Evolutionary conservation across 1,140 invertebrate species (phyloP).

Genomic region (Macrocentrus cingulum): DNA sequence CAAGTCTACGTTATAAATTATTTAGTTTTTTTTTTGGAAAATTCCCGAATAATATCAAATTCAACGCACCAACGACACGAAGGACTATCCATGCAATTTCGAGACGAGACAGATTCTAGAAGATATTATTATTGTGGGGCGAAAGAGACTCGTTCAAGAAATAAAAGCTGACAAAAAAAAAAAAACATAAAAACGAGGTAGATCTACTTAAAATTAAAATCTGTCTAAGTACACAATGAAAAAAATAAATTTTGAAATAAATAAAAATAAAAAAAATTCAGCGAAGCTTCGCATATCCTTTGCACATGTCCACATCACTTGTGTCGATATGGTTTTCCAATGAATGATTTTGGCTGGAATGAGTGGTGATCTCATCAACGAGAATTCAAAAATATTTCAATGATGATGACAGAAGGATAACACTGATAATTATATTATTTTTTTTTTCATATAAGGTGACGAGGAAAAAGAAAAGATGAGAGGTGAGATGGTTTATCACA

Average conservation of each 20-base stretch:
- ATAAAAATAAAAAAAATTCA: slow-evolving; percentile 20
- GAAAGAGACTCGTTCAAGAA: slow-evolving; percentile 6
- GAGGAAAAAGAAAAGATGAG: slow-evolving; percentile 3
- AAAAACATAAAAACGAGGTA: not conserved
- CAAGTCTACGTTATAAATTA: not conserved
- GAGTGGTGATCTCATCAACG: slow-evolving; percentile 12
- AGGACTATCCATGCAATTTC: slow-evolving; percentile 44
- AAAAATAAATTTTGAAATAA: slow-evolving; percentile 24
- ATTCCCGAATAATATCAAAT: slow-evolving; percentile 5
- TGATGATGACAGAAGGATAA: not conserved
- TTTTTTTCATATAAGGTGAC: not conserved
- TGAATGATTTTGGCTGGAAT: slow-evolving; percentile 6
- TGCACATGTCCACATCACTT: slow-evolving; percentile 11
- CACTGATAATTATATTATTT: not conserved
- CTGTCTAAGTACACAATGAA: not conserved
- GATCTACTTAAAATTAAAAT: slow-evolving; percentile 5
- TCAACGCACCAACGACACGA: slow-evolving; percentile 39
- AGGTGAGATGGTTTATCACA: slow-evolving; percentile 10
- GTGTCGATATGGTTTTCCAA: not conserved
- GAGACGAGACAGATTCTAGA: slow-evolving; percentile 17
- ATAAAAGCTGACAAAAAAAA: slow-evolving; percentile 4
- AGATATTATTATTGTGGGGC: slow-evolving; percentile 21
- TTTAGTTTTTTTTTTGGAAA: slow-evolving; percentile 16
- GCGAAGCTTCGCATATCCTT: slow-evolving; percentile 25
- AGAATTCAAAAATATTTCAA: slow-evolving; percentile 4